Evolutionary conservation across 1,140 invertebrate genomes (phyloP), one percentile per base, ranked within the genome.

Genomic region (Anthonomus grandis): DNA sequence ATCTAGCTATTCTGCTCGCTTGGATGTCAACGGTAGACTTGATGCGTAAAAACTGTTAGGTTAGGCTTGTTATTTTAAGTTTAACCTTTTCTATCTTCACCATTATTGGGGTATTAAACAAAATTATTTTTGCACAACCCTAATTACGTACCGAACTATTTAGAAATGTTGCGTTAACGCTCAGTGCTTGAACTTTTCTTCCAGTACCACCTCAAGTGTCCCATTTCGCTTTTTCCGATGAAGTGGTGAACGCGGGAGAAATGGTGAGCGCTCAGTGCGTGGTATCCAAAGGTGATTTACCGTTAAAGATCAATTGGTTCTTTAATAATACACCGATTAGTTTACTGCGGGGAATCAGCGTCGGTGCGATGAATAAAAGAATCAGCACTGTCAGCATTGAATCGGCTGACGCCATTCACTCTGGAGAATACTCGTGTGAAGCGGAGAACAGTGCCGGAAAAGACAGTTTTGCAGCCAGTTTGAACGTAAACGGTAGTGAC

Each of bases 261-360:
- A 81, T 80, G 62, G 81, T 81, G 38, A 83, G 85, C 60, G 79
- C 86, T 31, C 83, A 83, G 63, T 91, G 88, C 70, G 77, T 83
- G 55, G 84, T 89, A 25, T 82, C 82, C 15, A 87, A 88, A 68
- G 90, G 89, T 27, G 89, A 90, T 69, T 75, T 85, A 60, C 87
- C 87, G 3, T 74, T 90, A 48, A 83, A 81, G 38, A 86, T 89
- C 60, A 77, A 75, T 13, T 91, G 87, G 88, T 49, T 45, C 10
- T 62, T 72, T 21, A 69, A 74, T 60, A 57, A 41, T 37, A 59
- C 50, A 48, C 10, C 47, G 13, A 57, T 72, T 4, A 64, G 66
- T 10, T 63, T 70, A 6, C 66, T 73, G 41, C 57, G 74, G 10
- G 74, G 74, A 36, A 63, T 75, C 19, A 71, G 68, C 4, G 68